Percentiles rank a stretch among this genome's conserved stretches.
phyloP scores from a whole-genome alignment of 2,888 invertebrate species.

The Thumatha senex region DNA sequence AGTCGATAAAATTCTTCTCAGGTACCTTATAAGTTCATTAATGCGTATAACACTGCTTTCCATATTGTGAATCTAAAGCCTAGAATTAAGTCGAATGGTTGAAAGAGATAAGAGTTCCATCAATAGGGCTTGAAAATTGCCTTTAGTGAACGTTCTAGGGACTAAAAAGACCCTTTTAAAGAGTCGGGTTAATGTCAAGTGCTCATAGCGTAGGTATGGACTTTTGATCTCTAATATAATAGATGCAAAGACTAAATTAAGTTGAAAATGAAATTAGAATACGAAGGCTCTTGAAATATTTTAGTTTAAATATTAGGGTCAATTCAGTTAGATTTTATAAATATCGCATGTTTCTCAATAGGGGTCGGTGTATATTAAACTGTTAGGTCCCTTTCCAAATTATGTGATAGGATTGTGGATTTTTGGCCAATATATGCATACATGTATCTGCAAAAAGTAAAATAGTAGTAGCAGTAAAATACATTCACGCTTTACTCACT shows the following conservation, averaged over 20 bases:
- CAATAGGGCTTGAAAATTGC: constrained; percentile 21
- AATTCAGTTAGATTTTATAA: neutral
- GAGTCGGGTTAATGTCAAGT: constrained; percentile 20
- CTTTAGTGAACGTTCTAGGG: constrained; percentile 11
- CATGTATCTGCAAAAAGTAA: no score
- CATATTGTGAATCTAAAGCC: neutral
- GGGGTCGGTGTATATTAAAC: no score
- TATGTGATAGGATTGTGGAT: no score
- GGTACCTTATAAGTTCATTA: no score
- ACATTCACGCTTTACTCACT: no score
- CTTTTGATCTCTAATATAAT: constrained; percentile 18
- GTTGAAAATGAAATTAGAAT: constrained; percentile 14
- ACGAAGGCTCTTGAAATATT: neutral
- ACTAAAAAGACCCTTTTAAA: constrained; percentile 17
- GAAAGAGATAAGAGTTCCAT: constrained; percentile 7
- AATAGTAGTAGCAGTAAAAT: no score
- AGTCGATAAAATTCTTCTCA: no score
- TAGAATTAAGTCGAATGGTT: constrained; percentile 4
- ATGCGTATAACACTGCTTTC: no score
- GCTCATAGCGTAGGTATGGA: constrained; percentile 13
- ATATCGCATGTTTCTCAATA: no score
- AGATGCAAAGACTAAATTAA: constrained; percentile 7
- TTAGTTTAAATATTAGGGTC: neutral
- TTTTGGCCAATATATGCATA: no score
- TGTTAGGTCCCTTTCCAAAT: no score